Base-by-base conservation (phyloP, 2,888 invertebrate genomes). In the Eudasyphora cyanicolor region DNA sequence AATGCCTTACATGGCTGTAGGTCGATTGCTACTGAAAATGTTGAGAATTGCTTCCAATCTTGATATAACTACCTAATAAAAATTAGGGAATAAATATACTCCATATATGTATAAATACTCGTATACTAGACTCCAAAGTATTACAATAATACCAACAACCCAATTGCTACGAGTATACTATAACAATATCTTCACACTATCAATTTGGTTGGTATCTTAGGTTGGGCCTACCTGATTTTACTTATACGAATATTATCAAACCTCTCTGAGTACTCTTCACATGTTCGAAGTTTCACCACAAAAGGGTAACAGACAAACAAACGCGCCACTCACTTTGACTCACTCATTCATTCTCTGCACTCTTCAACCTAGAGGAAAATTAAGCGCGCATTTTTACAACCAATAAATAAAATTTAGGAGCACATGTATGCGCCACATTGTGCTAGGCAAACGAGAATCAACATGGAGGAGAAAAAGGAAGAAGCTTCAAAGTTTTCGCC, bases 381-480 rank as follows among this genome's bases (percentile, higher is more conserved):
- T 67, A 57, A 5, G 57, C 57, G 27, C 24, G 57, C 27, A 27
- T 57, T 51, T 57, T 57, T 19, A 12, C 67, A 24, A 14, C 6
- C 29, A 19, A 73, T 38, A 42, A 73, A 73, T 73, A 57, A 57
- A 57, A 73, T 57, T 73, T 73, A 42, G 57, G 14, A 71, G 21
- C 54, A 71, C 54, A 71, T 54, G 54, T 51, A 14, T 51, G 19
- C 12, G 35, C 32, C 57, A 57, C 19, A 24, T 14, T 45, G 1
- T 2, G 45, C n/a, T n/a, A n/a, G n/a, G n/a, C n/a, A n/a, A 12
- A n/a, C 8, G 12, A 45, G 45, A 45, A 45, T 1, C 45, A 57
- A 14, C 12, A 45, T 45, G n/a, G n/a, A 45, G 54, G 60, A 35
- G 38, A 57, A 7, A 17, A 35, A 51, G 49, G 45, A 49, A 27